Percentiles rank a stretch among this genome's conserved stretches.
Evolutionary conservation across 35 echinoderm and acorn worm genomes (phyloP).

Genomic region (Lytechinus pictus): DNA sequence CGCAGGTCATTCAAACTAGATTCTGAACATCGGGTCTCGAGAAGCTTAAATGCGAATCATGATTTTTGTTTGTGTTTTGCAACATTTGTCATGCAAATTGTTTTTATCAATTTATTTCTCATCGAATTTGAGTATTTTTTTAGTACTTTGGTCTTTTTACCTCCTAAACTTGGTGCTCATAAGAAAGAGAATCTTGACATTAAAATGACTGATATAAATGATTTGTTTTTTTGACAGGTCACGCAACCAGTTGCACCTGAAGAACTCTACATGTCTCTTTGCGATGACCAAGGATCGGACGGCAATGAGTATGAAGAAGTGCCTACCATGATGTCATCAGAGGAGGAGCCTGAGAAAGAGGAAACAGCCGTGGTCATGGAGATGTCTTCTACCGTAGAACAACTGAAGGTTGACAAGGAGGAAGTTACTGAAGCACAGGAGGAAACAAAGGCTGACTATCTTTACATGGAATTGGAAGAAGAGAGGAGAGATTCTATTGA

Average conservation of each 20-base stretch:
- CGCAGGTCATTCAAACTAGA: too few relatives aligned
- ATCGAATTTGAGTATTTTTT: too few relatives aligned
- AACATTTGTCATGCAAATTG: too few relatives aligned
- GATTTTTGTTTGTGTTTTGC: too few relatives aligned
- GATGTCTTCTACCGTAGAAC: not conserved
- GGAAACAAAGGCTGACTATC: not conserved
- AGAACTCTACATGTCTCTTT: not conserved
- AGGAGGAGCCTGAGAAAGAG: not conserved
- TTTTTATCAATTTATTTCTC: too few relatives aligned
- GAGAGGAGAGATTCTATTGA: not conserved
- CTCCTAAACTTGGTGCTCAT: too few relatives aligned
- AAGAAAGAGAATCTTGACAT: not conserved
- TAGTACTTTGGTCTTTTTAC: too few relatives aligned
- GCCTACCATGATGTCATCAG: not conserved
- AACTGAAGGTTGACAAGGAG: not conserved
- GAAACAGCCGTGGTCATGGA: not conserved
- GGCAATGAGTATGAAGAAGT: conserved; percentile 29
- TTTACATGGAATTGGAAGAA: not conserved
- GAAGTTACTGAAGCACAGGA: not conserved
- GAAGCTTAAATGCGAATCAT: too few relatives aligned
- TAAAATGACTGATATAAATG: not conserved
- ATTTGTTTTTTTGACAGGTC: not conserved
- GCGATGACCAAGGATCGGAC: conserved; percentile 14
- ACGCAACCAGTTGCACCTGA: not conserved
- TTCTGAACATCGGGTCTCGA: too few relatives aligned